phyloP scores from a whole-genome alignment of 2,797 vertebrate species.

The Rhinoraja longicauda region DNA sequence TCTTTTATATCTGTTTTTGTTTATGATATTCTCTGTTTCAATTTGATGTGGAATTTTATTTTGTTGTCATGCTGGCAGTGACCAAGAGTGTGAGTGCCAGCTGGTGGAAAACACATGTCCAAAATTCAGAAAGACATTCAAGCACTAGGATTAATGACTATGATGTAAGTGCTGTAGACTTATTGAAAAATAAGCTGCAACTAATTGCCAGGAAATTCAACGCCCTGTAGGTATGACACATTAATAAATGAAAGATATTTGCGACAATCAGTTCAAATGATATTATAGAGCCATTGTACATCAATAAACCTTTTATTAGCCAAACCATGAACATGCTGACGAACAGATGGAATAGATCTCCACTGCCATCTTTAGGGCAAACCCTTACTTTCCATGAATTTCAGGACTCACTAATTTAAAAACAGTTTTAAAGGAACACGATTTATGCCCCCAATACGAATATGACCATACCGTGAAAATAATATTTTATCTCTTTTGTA shows the following conservation, averaged over 20 bases:
- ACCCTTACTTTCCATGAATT: not conserved
- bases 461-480: not conserved
- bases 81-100: not conserved
- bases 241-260: constrained; percentile 23
- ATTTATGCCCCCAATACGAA: not conserved
- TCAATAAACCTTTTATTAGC: constrained; percentile 22
- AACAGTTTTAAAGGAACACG: not conserved
- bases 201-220: constrained; percentile 29
- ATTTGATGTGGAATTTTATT: constrained; percentile 38
- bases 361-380: constrained; percentile 24
- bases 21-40: constrained; percentile 32
- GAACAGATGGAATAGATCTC: not conserved
- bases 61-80: constrained; percentile 30
- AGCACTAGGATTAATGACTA: constrained; percentile 29
- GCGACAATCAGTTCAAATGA: constrained; percentile 10
- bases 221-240: not conserved
- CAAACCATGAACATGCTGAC: not conserved
- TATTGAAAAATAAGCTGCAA: constrained; percentile 25
- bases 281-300: constrained; percentile 8
- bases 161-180: constrained; percentile 35
- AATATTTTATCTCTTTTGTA: not conserved
- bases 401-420: not conserved
- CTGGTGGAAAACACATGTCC: constrained; percentile 13
- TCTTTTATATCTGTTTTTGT: constrained; percentile 13
- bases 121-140: constrained; percentile 9